Evolutionary conservation across 2,113 vertebrate genomes (phyloP), one percentile per base, ranked within the genome.

Genomic region (Oreochromis tanganicae): DNA sequence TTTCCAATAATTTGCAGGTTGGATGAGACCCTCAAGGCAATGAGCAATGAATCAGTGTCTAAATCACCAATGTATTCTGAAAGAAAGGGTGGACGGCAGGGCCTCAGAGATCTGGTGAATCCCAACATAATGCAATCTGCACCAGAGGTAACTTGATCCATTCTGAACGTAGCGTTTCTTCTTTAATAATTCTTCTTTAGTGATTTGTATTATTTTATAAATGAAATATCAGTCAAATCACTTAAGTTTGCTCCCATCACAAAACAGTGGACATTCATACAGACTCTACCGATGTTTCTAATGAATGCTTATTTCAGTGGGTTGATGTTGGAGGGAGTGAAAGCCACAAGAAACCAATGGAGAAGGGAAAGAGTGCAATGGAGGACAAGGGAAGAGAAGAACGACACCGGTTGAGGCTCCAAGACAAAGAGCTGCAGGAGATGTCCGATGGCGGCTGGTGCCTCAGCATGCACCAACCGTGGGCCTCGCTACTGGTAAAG

Each of bases 381-480:
- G 24, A 87, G 21, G 92, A 61, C 59, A 92, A 21, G 34, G 43
- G 83, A 41, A 92, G 11, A 73, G 93, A 11, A 0, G 95, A 96
- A 73, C 96, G 97, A 11, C 94, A 57, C 82, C 95, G 96, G 43
- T 80, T 99, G 89, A 94, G 98, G 19, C 97, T 99, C 27, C 98
- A 99, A 93, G 98, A 99, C 87, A 96, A 96, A 48, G 98, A 99
- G 94, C 95, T 99, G 91, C 98, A 98, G 90, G 98, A 99, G 95
- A 98, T 99, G 89, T 96, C 97, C 1, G 99, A 99, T 29, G 97
- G 96, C 1, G 98, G 99, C 71, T 98, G 97, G 98, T 99, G 98
- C 92, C 98, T 99, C 89, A 99, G 98, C 95, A 95, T 99, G 97
- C 99, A 99, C 95, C 99, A 99, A 68, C 99, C 99, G 1, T 99